Conservation (phyloP, 1,140 invertebrate species). For the Calephelis nemesis region DNA sequence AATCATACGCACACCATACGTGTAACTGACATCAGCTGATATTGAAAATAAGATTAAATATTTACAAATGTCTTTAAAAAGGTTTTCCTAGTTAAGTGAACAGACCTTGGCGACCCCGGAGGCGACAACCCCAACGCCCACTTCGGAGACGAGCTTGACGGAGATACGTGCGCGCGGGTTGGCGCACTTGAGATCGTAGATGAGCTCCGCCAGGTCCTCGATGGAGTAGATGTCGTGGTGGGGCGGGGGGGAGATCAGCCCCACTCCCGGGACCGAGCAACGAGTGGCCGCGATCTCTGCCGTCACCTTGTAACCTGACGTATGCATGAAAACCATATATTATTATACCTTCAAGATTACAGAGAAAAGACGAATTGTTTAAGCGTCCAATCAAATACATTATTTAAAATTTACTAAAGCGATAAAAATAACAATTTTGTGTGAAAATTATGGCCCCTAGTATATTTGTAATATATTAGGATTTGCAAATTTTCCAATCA, state of each 20-base stretch:
- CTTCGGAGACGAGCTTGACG: slow-evolving; percentile 98
- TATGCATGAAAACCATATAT: not conserved
- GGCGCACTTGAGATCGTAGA: slow-evolving; percentile 98
- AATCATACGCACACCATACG: too few relatives aligned
- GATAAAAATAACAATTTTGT: too few relatives aligned
- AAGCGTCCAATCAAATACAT: too few relatives aligned
- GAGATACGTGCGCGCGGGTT: slow-evolving; percentile 97
- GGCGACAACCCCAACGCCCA: slow-evolving; percentile 98
- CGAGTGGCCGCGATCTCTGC: slow-evolving; percentile 96
- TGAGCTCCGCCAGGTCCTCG: slow-evolving; percentile 98
- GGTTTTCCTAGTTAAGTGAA: not conserved
- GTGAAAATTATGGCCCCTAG: too few relatives aligned
- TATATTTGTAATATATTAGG: too few relatives aligned
- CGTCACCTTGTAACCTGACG: slow-evolving; percentile 86
- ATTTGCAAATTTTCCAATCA: too few relatives aligned
- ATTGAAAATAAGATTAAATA: too few relatives aligned
- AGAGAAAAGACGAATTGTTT: too few relatives aligned
- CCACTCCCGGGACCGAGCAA: slow-evolving; percentile 98
- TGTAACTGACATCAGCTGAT: too few relatives aligned
- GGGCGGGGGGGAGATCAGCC: slow-evolving; percentile 98
- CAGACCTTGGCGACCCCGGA: slow-evolving; percentile 96
- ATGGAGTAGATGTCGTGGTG: slow-evolving; percentile 99
- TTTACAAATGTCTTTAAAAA: not conserved
- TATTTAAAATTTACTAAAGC: too few relatives aligned
- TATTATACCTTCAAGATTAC: too few relatives aligned